These are phyloP conservation scores for Drosophila dives DNA, from an alignment of 2,888 invertebrate species.

Conservation along the genomic window DNA sequence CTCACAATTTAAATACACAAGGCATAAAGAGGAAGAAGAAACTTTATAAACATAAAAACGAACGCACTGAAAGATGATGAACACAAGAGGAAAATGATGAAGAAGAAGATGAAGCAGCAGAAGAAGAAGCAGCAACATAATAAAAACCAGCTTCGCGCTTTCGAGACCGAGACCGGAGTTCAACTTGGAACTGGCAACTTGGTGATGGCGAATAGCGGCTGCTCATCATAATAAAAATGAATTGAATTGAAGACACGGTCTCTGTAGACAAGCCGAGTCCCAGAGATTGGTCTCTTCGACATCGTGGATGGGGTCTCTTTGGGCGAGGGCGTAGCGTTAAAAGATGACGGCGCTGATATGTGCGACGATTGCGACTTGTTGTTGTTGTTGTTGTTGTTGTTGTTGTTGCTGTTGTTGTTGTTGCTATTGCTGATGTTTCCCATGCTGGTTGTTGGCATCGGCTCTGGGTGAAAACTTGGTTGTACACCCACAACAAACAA, in stretches of 20 bases:
- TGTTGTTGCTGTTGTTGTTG: slow-evolving; percentile 20
- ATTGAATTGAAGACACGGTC: slow-evolving; percentile 70
- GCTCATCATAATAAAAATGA: slow-evolving; percentile 80
- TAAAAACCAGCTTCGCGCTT: slow-evolving; percentile 59
- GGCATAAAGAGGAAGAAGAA: slow-evolving; percentile 74
- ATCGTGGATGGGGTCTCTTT: slow-evolving; percentile 17
- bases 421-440: slow-evolving; percentile 54
- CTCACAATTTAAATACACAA: slow-evolving; percentile 76
- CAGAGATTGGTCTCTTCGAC: slow-evolving; percentile 25
- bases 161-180: slow-evolving; percentile 55
- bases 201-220: slow-evolving; percentile 44
- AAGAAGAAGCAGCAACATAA: slow-evolving; percentile 53
- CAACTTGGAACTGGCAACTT: slow-evolving; percentile 38
- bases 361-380: slow-evolving; percentile 44
- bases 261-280: slow-evolving; percentile 19
- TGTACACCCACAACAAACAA: slow-evolving; percentile 62
- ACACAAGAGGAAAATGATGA: slow-evolving; percentile 18
- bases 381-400: slow-evolving; percentile 9
- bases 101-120: slow-evolving; percentile 22
- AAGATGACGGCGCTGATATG: slow-evolving; percentile 71
- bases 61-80: slow-evolving; percentile 33
- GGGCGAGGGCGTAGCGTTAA: slow-evolving; percentile 58
- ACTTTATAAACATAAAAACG: slow-evolving; percentile 74
- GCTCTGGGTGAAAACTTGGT: slow-evolving; percentile 55
- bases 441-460: slow-evolving; percentile 70